phyloP scores from a whole-genome alignment of 2,888 invertebrate species.

The Lamellibrachia columna region DNA sequence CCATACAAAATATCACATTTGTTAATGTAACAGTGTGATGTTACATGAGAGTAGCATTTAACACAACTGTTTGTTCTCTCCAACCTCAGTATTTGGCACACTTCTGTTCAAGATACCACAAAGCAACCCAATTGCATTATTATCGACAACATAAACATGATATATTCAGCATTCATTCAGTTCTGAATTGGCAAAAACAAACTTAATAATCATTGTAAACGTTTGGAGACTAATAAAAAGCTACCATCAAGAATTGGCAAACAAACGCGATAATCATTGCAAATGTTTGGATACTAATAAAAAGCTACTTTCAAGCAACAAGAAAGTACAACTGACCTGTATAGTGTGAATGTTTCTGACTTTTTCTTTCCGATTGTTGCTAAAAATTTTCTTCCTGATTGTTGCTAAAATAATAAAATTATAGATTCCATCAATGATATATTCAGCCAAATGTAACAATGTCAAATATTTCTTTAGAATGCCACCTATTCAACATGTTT shows the following conservation, averaged over 20 bases:
- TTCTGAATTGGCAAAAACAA: neutral
- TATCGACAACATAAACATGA: neutral
- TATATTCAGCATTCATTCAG: neutral
- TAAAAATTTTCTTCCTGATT: no score
- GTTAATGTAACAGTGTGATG: no score
- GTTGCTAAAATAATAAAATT: no score
- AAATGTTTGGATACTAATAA: no score
- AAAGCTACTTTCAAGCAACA: no score
- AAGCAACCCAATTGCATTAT: neutral
- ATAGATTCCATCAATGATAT: neutral
- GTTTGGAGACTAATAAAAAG: neutral
- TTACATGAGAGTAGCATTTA: no score
- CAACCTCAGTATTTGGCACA: neutral
- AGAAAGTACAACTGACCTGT: no score
- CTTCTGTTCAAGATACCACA: neutral
- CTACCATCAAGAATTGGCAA: no score
- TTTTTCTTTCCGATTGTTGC: no score
- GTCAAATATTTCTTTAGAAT: neutral
- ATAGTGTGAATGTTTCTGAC: no score
- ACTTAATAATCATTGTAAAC: neutral
- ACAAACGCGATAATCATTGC: no score
- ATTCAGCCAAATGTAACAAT: neutral
- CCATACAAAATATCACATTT: no score
- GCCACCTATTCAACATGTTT: neutral
- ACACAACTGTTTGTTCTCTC: neutral